A percentile compares a stretch with the other conserved stretches of the same genome.
Conservation (phyloP, 2,888 invertebrate species). For the Falcaria lacertinaria region DNA sequence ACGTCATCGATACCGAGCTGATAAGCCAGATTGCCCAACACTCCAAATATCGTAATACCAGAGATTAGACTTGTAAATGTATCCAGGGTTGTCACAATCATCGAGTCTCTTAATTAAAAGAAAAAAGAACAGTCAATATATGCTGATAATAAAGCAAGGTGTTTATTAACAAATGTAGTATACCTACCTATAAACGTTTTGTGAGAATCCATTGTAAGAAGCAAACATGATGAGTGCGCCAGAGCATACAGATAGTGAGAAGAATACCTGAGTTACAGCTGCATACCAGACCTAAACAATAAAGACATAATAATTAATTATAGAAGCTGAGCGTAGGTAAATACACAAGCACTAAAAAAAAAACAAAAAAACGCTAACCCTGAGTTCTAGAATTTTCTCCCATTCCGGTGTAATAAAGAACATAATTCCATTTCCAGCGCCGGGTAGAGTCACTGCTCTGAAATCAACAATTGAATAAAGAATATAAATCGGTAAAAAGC, state of each 20-base stretch:
- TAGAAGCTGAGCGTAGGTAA: too few relatives aligned
- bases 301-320: conserved; percentile 10
- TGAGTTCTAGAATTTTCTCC: conserved; percentile 83
- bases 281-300: conserved; percentile 89
- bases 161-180: not conserved
- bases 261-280: conserved; percentile 89
- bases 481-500: too few relatives aligned
- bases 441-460: conserved; percentile 83
- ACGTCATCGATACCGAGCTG: conserved; percentile 81
- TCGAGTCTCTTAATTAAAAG: conserved; percentile 81
- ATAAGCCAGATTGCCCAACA: conserved; percentile 88
- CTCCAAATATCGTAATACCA: conserved; percentile 90
- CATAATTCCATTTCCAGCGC: conserved; percentile 85
- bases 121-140: not conserved
- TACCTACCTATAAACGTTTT: conserved; percentile 84
- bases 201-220: conserved; percentile 87
- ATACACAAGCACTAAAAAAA: too few relatives aligned
- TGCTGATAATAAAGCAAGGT: too few relatives aligned
- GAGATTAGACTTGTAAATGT: conserved; percentile 90
- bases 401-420: conserved; percentile 91
- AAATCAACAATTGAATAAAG: conserved; percentile 12
- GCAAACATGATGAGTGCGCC: conserved; percentile 89
- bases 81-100: conserved; percentile 89
- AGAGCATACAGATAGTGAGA: conserved; percentile 86
- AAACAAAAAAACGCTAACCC: conserved; percentile 47